These are phyloP conservation scores for Nephrotoma flavescens DNA, from an alignment of 2,888 invertebrate genomes.

Conservation along the genomic window DNA sequence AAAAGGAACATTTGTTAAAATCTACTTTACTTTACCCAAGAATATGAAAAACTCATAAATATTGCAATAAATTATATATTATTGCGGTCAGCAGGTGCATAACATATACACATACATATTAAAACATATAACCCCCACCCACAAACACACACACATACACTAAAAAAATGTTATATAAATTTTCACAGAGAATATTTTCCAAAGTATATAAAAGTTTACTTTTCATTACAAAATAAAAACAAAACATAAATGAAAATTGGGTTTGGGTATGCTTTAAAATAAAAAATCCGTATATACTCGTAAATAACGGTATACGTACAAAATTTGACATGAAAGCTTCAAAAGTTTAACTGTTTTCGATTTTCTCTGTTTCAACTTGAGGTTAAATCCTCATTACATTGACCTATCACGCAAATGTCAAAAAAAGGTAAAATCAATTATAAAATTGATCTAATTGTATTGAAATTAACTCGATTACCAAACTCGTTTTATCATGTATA, in stretches of 20 bases:
- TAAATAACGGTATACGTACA: neutral
- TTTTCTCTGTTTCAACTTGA: neutral
- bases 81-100: neutral
- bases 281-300: neutral
- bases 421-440: neutral
- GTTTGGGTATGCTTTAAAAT: neutral
- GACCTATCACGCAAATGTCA: neutral
- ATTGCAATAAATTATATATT: constrained; percentile 1
- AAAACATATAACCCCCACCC: neutral
- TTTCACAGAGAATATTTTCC: neutral
- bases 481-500: too few species aligned
- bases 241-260: neutral
- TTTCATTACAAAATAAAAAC: too few species aligned
- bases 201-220: neutral
- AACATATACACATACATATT: neutral
- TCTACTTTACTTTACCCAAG: neutral
- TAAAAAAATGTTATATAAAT: neutral
- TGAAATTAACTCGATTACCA: neutral
- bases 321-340: neutral
- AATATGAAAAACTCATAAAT: neutral
- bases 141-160: neutral
- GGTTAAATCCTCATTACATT: neutral
- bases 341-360: neutral
- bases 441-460: neutral
- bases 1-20: neutral